Percentiles rank a stretch among this genome's conserved stretches.
phyloP scores from a whole-genome alignment of 2,888 invertebrate genomes.

The Sesia bembeciformis region DNA sequence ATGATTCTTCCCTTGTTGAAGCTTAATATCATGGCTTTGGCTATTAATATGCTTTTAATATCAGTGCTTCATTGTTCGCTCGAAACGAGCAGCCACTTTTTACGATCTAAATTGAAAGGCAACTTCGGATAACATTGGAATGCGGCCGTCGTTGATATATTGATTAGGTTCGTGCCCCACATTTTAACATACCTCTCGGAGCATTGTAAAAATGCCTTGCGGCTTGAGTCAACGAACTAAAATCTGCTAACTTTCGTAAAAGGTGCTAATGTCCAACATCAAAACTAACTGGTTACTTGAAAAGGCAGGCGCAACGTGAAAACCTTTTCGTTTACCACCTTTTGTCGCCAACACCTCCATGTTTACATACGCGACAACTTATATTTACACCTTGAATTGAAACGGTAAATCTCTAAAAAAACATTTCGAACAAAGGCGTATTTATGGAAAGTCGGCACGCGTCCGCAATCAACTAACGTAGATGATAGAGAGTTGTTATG shows the following conservation, averaged over 20 bases:
- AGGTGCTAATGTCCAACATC: not conserved
- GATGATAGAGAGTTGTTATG: conserved; percentile 47
- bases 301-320: no score
- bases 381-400: conserved; percentile 39
- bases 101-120: conserved; percentile 51
- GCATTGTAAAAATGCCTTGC: not conserved
- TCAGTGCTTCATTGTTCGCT: not conserved
- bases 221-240: conserved; percentile 23
- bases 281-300: no score
- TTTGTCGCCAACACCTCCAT: conserved; percentile 7
- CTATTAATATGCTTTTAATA: not conserved
- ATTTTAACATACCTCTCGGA: conserved; percentile 6
- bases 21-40: not conserved
- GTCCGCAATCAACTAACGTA: conserved; percentile 26
- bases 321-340: no score
- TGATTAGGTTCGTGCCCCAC: conserved; percentile 26
- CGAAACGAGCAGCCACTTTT: conserved; percentile 16
- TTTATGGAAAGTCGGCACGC: conserved; percentile 46
- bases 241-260: conserved; percentile 9
- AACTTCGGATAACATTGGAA: conserved; percentile 42
- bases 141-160: conserved; percentile 51
- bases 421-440: conserved; percentile 25
- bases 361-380: conserved; percentile 28
- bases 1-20: no score
- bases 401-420: conserved; percentile 35